phyloP scores from a whole-genome alignment of 1,140 invertebrate species.

The Drosophila melanica region DNA sequence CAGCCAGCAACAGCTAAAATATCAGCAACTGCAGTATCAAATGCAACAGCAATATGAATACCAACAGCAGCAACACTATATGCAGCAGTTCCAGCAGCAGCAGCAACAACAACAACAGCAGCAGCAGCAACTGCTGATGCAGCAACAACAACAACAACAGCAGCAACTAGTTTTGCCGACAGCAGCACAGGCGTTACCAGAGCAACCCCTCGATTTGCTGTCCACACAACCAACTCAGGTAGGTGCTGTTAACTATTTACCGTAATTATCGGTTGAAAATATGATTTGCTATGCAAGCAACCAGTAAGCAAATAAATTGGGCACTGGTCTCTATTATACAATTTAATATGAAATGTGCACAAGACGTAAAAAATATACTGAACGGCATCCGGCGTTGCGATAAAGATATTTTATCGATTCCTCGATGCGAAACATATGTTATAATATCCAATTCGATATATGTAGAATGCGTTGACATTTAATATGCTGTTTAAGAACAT shows the following conservation, averaged over 20 bases:
- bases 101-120: conserved; percentile 50
- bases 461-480: too few species aligned
- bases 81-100: conserved; percentile 69
- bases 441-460: too few species aligned
- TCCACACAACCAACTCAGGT: conserved; percentile 72
- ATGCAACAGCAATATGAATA: conserved; percentile 80
- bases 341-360: too few species aligned
- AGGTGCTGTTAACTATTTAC: conserved; percentile 20
- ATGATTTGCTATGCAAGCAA: too few species aligned
- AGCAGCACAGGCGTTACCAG: conserved; percentile 20
- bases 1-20: conserved; percentile 63
- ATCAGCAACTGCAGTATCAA: conserved; percentile 76
- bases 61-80: conserved; percentile 70
- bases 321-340: neutral
- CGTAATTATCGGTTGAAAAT: too few species aligned
- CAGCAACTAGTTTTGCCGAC: conserved; percentile 32
- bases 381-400: too few species aligned
- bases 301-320: too few species aligned
- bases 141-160: conserved; percentile 25
- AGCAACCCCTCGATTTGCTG: conserved; percentile 61
- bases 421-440: too few species aligned
- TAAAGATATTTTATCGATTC: too few species aligned
- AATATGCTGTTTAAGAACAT: too few species aligned
- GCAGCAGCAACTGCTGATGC: too few species aligned
- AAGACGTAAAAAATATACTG: too few species aligned